Conservation (phyloP, 2,888 invertebrate genomes). For the Tipula confusa region DNA sequence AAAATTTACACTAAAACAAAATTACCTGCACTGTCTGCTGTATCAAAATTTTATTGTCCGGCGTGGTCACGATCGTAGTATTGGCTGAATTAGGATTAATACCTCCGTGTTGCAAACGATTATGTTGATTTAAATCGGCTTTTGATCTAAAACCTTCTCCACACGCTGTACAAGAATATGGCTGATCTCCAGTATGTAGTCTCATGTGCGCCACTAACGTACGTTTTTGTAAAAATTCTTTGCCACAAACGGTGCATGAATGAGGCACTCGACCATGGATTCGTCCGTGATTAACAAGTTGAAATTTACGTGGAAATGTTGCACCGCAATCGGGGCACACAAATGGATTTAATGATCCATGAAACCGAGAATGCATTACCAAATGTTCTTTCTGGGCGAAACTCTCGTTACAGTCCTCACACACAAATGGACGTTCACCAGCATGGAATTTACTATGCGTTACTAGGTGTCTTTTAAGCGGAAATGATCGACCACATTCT, state of each 20-base stretch:
- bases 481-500: conserved; percentile 78
- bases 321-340: conserved; percentile 87
- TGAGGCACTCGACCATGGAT: conserved; percentile 77
- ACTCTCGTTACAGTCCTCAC: conserved; percentile 86
- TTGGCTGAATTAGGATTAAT: conserved; percentile 49
- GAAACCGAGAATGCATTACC: conserved; percentile 65
- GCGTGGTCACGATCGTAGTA: conserved; percentile 43
- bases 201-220: conserved; percentile 78
- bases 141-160: conserved; percentile 73
- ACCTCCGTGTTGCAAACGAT: conserved; percentile 54
- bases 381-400: conserved; percentile 83
- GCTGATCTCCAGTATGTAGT: conserved; percentile 70
- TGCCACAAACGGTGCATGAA: conserved; percentile 75
- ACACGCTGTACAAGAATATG: conserved; percentile 69
- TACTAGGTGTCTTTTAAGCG: conserved; percentile 74
- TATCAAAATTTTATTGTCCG: conserved; percentile 21
- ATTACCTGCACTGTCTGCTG: conserved; percentile 32
- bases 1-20: neutral
- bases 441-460: conserved; percentile 84
- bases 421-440: conserved; percentile 79
- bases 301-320: conserved; percentile 80
- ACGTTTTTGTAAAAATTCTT: conserved; percentile 79
- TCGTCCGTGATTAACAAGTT: conserved; percentile 77
- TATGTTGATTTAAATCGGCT: conserved; percentile 64
- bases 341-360: conserved; percentile 94